phyloP scores from a whole-genome alignment of 2,888 invertebrate genomes.

The Pheosia tremula region DNA sequence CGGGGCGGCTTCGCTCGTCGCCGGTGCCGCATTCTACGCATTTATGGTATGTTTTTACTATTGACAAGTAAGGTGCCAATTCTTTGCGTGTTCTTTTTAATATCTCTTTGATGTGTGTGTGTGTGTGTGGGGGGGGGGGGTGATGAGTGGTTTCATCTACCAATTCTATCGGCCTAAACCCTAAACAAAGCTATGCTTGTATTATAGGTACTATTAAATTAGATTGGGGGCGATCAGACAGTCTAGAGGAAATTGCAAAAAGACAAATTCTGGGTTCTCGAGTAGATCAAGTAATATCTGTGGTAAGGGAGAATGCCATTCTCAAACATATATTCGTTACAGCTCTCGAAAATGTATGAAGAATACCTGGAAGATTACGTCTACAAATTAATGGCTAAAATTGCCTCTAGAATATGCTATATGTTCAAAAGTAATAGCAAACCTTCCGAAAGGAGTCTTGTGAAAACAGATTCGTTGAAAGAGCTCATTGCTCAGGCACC shows the following conservation, averaged over 20 bases:
- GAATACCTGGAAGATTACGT: constrained; percentile 88
- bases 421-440: constrained; percentile 47
- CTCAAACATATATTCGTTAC: constrained; percentile 42
- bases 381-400: constrained; percentile 74
- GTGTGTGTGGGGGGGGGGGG: no score
- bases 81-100: no score
- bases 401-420: constrained; percentile 60
- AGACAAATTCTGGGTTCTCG: no score
- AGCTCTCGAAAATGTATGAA: constrained; percentile 91
- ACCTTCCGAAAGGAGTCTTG: constrained; percentile 32
- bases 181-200: no score
- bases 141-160: no score
- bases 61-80: background rate
- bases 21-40: constrained; percentile 88
- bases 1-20: constrained; percentile 88
- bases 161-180: no score
- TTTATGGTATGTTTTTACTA: constrained; percentile 82
- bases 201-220: no score
- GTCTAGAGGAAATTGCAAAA: no score
- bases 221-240: no score
- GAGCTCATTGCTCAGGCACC: constrained; percentile 5
- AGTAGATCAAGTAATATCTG: no score
- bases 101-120: no score
- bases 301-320: no score
- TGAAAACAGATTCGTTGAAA: constrained; percentile 12